phyloP scores from a whole-genome alignment of 2,888 invertebrate species.

The Brachylomia viminalis region DNA sequence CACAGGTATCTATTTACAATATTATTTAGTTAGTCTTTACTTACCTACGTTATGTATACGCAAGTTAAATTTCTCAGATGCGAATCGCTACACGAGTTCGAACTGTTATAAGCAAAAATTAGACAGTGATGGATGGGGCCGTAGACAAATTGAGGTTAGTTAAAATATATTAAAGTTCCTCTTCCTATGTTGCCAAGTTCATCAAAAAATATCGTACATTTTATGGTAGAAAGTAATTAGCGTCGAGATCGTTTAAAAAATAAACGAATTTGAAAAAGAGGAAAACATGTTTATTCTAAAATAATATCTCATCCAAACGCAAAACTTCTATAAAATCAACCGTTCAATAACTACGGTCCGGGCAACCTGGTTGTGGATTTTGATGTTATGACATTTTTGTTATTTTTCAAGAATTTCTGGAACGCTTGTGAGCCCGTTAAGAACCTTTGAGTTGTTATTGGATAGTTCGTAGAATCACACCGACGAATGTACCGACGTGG shows the following conservation, averaged over 20 bases:
- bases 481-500: slow-evolving; percentile 2
- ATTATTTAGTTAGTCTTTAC: slow-evolving; percentile 17
- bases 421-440: slow-evolving; percentile 83
- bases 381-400: slow-evolving; percentile 68
- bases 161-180: slow-evolving; percentile 2
- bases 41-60: slow-evolving; percentile 4
- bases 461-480: slow-evolving; percentile 37
- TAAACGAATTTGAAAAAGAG: slow-evolving; percentile 11
- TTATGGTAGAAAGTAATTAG: neutral
- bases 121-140: neutral
- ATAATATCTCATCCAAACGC: slow-evolving; percentile 59
- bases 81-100: neutral
- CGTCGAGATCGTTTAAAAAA: neutral
- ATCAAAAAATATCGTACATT: neutral
- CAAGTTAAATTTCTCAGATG: neutral
- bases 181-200: slow-evolving; percentile 41
- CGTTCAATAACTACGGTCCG: slow-evolving; percentile 36
- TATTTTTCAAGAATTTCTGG: slow-evolving; percentile 78
- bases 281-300: slow-evolving; percentile 63
- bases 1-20: neutral
- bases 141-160: neutral
- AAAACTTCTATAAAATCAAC: slow-evolving; percentile 68
- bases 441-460: slow-evolving; percentile 72
- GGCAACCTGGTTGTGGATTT: slow-evolving; percentile 37
- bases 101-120: neutral